Percentiles rank a stretch among this genome's conserved stretches.
Conservation (phyloP, 2,797 vertebrate species). For the Mus minutoides region DNA sequence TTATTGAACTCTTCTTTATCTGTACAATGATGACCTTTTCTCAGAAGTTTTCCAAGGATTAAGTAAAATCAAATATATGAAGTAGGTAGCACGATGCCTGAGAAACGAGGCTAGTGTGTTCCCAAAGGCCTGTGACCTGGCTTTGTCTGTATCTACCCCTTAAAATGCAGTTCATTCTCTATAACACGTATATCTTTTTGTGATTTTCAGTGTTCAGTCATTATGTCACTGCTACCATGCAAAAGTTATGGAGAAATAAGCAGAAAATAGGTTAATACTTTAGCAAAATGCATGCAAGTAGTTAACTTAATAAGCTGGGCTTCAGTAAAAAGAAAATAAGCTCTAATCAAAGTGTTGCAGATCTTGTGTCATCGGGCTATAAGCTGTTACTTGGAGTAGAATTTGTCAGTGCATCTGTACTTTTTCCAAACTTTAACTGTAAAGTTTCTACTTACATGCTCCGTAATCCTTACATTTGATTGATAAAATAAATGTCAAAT, state of each 20-base stretch:
- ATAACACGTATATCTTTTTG: not conserved
- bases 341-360: conserved; percentile 5
- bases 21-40: not conserved
- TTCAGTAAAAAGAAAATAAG: conserved; percentile 31
- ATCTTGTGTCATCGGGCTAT: conserved; percentile 3
- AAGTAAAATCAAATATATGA: conserved; percentile 10
- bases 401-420: conserved; percentile 28
- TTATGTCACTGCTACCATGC: conserved; percentile 44
- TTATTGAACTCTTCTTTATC: not conserved
- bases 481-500: conserved; percentile 32
- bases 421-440: not conserved
- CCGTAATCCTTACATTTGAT: not conserved
- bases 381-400: conserved; percentile 12
- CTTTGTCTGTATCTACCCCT: not conserved
- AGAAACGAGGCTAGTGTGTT: not conserved
- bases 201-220: conserved; percentile 8
- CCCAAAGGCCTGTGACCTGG: not conserved
- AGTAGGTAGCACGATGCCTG: not conserved
- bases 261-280: conserved; percentile 2
- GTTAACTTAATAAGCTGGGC: not conserved
- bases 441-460: conserved; percentile 33
- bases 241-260: conserved; percentile 38
- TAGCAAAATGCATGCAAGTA: not conserved
- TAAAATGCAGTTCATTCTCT: not conserved
- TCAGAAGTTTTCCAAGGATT: not conserved